Conservation (phyloP, 1,140 invertebrate genomes). For the Cardiocondyla obscurior region DNA sequence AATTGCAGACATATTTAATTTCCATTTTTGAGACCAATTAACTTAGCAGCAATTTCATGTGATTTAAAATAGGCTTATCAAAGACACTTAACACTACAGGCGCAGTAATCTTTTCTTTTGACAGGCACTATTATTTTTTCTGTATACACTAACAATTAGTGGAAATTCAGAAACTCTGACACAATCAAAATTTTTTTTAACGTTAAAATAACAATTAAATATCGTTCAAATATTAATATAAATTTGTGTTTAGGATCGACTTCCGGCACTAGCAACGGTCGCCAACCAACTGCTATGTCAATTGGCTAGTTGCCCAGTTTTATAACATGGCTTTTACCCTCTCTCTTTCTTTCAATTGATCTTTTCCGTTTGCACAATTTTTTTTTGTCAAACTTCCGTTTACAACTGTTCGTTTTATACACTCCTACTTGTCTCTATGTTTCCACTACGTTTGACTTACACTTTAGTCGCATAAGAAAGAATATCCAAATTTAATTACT, state of each 20-base stretch:
- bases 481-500: neutral
- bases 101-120: neutral
- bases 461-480: neutral
- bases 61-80: neutral
- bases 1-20: neutral
- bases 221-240: slow-evolving; percentile 76
- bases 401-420: slow-evolving; percentile 11
- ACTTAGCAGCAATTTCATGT: neutral
- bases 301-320: slow-evolving; percentile 84
- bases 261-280: slow-evolving; percentile 79
- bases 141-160: neutral
- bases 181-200: slow-evolving; percentile 66
- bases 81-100: neutral
- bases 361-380: slow-evolving; percentile 11
- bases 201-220: slow-evolving; percentile 78
- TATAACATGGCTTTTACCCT: slow-evolving; percentile 78
- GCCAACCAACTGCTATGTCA: slow-evolving; percentile 83
- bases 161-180: slow-evolving; percentile 1
- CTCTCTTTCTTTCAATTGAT: slow-evolving; percentile 39
- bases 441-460: neutral
- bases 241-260: slow-evolving; percentile 67
- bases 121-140: neutral
- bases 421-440: slow-evolving; percentile 45
- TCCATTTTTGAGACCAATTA: neutral
- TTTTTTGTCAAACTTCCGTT: slow-evolving; percentile 26